A percentile compares a stretch with the other conserved stretches of the same genome.
phyloP scores from a whole-genome alignment of 2,113 vertebrate species.

The Melierax canorus region DNA sequence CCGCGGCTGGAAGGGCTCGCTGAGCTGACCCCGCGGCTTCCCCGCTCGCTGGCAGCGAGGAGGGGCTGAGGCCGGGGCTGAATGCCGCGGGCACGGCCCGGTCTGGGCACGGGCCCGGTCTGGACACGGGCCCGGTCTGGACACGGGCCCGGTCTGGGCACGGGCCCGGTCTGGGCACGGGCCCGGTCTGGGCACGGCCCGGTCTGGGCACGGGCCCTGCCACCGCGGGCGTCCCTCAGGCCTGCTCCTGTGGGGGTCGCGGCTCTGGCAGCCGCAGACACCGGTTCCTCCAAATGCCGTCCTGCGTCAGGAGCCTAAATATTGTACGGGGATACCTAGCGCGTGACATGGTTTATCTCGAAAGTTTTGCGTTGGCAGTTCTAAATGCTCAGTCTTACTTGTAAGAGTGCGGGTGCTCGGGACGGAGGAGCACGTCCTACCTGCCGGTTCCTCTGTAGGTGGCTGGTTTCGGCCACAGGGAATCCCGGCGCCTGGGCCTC shows the following conservation, averaged over 20 bases:
- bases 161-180: too few relatives aligned
- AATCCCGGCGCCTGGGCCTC: neutral
- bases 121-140: too few relatives aligned
- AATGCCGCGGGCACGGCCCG: too few relatives aligned
- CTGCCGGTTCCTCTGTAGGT: neutral
- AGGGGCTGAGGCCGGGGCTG: neutral
- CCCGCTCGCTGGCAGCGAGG: neutral
- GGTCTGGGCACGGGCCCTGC: neutral
- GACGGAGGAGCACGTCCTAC: neutral
- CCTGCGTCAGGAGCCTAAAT: neutral
- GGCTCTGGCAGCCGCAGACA: neutral
- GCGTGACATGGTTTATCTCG: fast-evolving
- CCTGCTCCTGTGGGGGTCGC: fast-evolving
- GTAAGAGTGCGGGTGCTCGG: fast-evolving
- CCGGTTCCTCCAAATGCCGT: neutral
- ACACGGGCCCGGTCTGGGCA: too few relatives aligned
- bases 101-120: neutral
- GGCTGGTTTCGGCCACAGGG: neutral
- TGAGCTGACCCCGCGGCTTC: neutral
- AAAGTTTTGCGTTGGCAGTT: neutral
- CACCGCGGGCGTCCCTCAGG: neutral
- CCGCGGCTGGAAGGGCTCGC: neutral
- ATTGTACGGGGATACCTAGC: too few relatives aligned
- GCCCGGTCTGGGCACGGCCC: too few relatives aligned
- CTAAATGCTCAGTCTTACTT: neutral